Evolutionary conservation across 2,888 invertebrate species (phyloP).

Genomic region (Caenorhabditis wallacei): DNA sequence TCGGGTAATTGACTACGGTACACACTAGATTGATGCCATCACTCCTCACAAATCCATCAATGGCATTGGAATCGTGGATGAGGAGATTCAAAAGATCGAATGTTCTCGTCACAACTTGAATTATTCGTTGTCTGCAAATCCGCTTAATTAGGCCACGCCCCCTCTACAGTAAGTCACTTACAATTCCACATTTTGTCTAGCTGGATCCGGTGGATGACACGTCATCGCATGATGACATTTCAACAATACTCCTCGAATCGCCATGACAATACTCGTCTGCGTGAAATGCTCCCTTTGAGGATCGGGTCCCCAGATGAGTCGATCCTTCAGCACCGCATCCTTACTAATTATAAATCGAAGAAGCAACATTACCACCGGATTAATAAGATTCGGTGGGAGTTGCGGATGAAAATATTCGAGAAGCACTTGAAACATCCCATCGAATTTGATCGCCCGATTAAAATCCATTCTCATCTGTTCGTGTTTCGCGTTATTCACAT

Average conservation of each 20-base stretch:
- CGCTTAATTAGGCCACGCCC: too few relatives aligned
- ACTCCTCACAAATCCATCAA: slow-evolving; percentile 33
- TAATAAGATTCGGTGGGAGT: background rate
- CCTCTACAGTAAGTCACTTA: too few relatives aligned
- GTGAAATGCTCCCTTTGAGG: slow-evolving; percentile 9
- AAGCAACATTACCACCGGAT: slow-evolving; percentile 13
- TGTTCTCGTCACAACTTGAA: slow-evolving; percentile 5
- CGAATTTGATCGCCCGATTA: slow-evolving; percentile 15
- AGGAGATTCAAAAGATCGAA: slow-evolving; percentile 38
- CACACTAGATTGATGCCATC: slow-evolving; percentile 26
- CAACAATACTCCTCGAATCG: slow-evolving; percentile 11
- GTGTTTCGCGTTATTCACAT: slow-evolving; percentile 18
- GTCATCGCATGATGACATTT: background rate
- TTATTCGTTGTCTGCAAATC: background rate
- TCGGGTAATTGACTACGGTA: slow-evolving; percentile 7
- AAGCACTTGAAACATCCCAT: slow-evolving; percentile 8
- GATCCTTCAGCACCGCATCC: slow-evolving; percentile 39
- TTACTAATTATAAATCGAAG: slow-evolving; percentile 43
- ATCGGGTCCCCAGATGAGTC: slow-evolving; percentile 6
- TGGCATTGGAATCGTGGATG: slow-evolving; percentile 34
- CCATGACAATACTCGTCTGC: slow-evolving; percentile 2
- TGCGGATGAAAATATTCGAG: background rate
- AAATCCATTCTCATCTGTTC: slow-evolving; percentile 41
- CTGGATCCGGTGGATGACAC: background rate
- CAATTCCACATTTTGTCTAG: background rate